A percentile compares a stretch with the other conserved stretches of the same genome.
These are phyloP conservation scores for Sthenelais limicola DNA, from an alignment of 2,888 invertebrate genomes.

Conservation along the genomic window DNA sequence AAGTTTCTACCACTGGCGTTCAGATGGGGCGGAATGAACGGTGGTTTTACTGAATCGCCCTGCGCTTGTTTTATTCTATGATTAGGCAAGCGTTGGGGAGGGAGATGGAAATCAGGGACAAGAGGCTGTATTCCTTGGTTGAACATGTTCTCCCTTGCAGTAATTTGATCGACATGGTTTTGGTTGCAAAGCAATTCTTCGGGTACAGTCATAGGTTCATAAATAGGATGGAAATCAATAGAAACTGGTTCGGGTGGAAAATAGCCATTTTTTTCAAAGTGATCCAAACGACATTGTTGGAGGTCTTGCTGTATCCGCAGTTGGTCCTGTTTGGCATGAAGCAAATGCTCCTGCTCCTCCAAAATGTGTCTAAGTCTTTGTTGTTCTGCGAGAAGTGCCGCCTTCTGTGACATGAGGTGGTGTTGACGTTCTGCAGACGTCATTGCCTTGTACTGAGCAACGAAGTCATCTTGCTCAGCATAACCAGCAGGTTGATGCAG, in stretches of 20 bases:
- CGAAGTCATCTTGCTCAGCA: slow-evolving; percentile 27
- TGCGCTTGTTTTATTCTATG: too few species aligned
- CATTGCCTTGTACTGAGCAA: slow-evolving; percentile 16
- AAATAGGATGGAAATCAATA: too few species aligned
- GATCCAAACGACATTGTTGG: slow-evolving; percentile 7
- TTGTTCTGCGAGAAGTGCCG: slow-evolving; percentile 21
- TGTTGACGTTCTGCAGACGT: slow-evolving; percentile 16
- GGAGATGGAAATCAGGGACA: too few species aligned
- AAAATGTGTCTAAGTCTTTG: slow-evolving; percentile 9
- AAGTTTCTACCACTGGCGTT: too few species aligned
- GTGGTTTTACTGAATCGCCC: too few species aligned
- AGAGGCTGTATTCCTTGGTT: too few species aligned
- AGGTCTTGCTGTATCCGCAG: slow-evolving; percentile 18
- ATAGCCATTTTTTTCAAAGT: slow-evolving; percentile 12
- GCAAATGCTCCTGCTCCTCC: slow-evolving; percentile 29
- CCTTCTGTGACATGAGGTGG: slow-evolving; percentile 28
- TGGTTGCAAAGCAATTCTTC: too few species aligned
- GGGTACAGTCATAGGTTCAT: too few species aligned
- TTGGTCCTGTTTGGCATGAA: slow-evolving; percentile 25
- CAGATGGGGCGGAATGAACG: too few species aligned
- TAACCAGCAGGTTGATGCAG: background rate
- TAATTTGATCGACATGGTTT: too few species aligned
- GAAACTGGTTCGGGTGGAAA: background rate
- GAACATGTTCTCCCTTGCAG: too few species aligned
- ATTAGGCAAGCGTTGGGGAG: too few species aligned